A percentile compares a stretch with the other conserved stretches of the same genome.
These are phyloP conservation scores for Calonectris borealis DNA, from an alignment of 2,113 vertebrate genomes.

Conservation along the genomic window DNA sequence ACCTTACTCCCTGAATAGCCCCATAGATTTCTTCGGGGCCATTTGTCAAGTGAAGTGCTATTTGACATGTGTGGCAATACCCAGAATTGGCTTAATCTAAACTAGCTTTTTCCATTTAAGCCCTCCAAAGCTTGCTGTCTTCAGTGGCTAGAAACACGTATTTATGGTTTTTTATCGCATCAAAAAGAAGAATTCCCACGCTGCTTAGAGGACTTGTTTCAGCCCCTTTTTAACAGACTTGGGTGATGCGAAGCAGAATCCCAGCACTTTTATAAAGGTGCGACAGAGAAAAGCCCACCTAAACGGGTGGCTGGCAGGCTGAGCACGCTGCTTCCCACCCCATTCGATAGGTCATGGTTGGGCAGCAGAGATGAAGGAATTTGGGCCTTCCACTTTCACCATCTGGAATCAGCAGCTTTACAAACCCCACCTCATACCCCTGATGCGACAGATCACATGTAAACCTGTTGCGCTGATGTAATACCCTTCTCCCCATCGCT, in stretches of 20 bases:
- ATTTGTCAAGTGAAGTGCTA: constrained; percentile 49
- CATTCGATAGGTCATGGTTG: background rate
- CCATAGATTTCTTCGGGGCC: constrained; percentile 30
- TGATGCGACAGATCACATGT: background rate
- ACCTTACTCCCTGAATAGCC: background rate
- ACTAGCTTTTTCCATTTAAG: constrained; percentile 48
- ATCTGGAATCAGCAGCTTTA: background rate
- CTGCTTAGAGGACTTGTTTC: background rate
- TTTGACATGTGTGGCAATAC: constrained; percentile 19
- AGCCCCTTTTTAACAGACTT: background rate
- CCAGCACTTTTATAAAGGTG: background rate
- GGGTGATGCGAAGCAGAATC: background rate
- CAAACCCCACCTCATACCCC: background rate
- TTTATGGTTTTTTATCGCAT: background rate
- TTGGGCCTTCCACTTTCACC: background rate
- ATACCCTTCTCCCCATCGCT: background rate
- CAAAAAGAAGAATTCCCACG: background rate
- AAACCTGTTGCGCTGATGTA: background rate
- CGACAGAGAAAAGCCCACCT: background rate
- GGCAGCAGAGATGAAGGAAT: background rate
- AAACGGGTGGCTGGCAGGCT: background rate
- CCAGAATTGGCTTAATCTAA: constrained; percentile 24
- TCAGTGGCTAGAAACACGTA: constrained; percentile 31
- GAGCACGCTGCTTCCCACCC: background rate
- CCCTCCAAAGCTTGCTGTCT: constrained; percentile 36